phyloP scores from a whole-genome alignment of 2,797 vertebrate genomes.

The Knipowitschia caucasica region DNA sequence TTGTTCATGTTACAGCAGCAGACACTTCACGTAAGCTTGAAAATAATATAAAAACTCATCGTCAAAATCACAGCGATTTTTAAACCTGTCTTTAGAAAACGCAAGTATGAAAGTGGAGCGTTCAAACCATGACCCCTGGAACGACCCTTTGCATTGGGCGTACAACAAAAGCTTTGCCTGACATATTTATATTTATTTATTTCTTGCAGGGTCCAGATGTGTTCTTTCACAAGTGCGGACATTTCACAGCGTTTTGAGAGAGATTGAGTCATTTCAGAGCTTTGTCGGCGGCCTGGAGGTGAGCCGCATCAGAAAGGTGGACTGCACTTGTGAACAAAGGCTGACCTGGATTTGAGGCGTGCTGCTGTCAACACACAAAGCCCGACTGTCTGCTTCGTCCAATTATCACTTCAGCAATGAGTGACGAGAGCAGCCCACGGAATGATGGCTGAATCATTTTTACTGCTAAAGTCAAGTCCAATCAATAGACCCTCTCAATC shows the following conservation, averaged over 20 bases:
- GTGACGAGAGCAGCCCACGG: conserved; percentile 15
- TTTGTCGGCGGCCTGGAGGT: conserved; percentile 4
- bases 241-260: conserved; percentile 1
- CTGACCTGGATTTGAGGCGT: conserved; percentile 34
- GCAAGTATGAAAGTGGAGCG: neutral
- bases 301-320: conserved; percentile 1
- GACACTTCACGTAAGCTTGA: neutral
- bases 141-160: neutral
- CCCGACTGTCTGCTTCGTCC: conserved; percentile 17
- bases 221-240: neutral
- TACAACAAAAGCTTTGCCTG: neutral
- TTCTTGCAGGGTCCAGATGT: conserved; percentile 1
- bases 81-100: neutral
- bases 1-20: too few species aligned
- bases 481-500: conserved; percentile 14
- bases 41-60: neutral
- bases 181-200: neutral
- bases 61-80: neutral
- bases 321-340: conserved; percentile 15
- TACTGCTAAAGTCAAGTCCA: conserved; percentile 22
- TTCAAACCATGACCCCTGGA: neutral
- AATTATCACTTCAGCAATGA: conserved; percentile 44
- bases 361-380: conserved; percentile 31
- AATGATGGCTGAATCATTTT: conserved; percentile 19
- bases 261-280: neutral